Percentiles rank a stretch among this genome's conserved stretches.
Evolutionary conservation across 2,888 invertebrate genomes (phyloP).

Genomic region (Hydraecia micacea): DNA sequence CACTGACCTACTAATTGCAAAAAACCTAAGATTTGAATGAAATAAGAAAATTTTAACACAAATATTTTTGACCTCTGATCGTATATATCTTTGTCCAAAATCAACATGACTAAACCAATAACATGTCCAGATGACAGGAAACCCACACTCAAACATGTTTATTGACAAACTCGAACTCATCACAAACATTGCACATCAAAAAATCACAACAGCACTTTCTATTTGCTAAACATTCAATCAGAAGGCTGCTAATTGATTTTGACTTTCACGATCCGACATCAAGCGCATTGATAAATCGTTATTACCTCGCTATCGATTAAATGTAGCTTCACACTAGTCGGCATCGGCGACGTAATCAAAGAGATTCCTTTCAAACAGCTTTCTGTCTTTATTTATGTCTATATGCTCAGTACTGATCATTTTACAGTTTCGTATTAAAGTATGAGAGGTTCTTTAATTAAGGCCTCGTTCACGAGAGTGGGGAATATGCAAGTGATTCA

Average conservation of each 20-base stretch:
- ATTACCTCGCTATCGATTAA: slow-evolving; percentile 63
- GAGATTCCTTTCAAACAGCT: slow-evolving; percentile 63
- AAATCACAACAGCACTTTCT: slow-evolving; percentile 59
- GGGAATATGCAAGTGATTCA: not conserved
- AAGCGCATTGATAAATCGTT: slow-evolving; percentile 72
- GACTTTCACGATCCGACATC: slow-evolving; percentile 74
- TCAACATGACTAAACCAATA: slow-evolving; percentile 16
- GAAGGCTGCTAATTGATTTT: slow-evolving; percentile 71
- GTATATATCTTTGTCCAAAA: slow-evolving; percentile 8
- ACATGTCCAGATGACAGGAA: slow-evolving; percentile 7
- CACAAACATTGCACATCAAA: slow-evolving; percentile 47
- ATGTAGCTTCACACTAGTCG: slow-evolving; percentile 63
- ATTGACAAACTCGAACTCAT: slow-evolving; percentile 43
- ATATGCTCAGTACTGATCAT: slow-evolving; percentile 8
- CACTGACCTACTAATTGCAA: too few species aligned
- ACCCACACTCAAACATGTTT: slow-evolving; percentile 14
- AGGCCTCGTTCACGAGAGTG: not conserved
- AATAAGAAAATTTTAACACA: too few species aligned
- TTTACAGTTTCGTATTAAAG: slow-evolving; percentile 12
- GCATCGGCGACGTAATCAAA: slow-evolving; percentile 63
- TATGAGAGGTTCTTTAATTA: not conserved
- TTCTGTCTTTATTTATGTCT: slow-evolving; percentile 58
- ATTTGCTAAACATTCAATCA: slow-evolving; percentile 66
- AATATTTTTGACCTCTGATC: not conserved
- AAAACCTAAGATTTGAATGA: too few species aligned